phyloP scores from a whole-genome alignment of 2,113 vertebrate species.

The Brachypteracias leptosomus region DNA sequence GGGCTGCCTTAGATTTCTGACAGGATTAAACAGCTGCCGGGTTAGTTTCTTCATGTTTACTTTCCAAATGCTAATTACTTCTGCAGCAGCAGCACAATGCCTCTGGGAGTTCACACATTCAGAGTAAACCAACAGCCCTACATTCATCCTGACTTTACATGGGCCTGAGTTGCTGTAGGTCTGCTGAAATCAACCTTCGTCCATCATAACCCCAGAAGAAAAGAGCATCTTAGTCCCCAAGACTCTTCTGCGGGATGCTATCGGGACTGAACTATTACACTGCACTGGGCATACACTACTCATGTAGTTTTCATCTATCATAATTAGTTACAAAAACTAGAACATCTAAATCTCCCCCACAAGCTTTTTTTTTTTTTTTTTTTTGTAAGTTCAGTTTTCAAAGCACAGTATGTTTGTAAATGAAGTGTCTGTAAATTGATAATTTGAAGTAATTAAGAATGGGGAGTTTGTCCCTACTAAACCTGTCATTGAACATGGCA shows the following conservation, averaged over 20 bases:
- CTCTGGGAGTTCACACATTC: neutral
- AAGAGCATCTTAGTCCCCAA: neutral
- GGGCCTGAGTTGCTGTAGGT: accelerated
- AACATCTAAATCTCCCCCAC: neutral
- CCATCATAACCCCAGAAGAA: neutral
- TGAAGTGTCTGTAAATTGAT: neutral
- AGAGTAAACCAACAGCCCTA: neutral
- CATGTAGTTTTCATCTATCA: neutral
- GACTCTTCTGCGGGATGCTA: neutral
- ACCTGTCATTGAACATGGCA: neutral
- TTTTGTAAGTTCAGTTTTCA: neutral
- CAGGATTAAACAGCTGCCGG: neutral
- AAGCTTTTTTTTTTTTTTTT: neutral
- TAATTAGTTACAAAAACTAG: neutral
- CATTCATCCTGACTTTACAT: accelerated
- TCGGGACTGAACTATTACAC: neutral
- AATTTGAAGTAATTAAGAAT: neutral
- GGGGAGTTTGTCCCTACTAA: neutral
- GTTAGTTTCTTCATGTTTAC: neutral
- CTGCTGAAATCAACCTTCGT: neutral
- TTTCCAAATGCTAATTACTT: no score
- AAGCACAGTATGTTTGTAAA: neutral
- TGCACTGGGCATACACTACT: no score
- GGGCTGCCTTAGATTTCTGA: neutral
- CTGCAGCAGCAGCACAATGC: neutral